Evolutionary conservation across 2,888 invertebrate genomes (phyloP).

Genomic region (Bombylius discolor): DNA sequence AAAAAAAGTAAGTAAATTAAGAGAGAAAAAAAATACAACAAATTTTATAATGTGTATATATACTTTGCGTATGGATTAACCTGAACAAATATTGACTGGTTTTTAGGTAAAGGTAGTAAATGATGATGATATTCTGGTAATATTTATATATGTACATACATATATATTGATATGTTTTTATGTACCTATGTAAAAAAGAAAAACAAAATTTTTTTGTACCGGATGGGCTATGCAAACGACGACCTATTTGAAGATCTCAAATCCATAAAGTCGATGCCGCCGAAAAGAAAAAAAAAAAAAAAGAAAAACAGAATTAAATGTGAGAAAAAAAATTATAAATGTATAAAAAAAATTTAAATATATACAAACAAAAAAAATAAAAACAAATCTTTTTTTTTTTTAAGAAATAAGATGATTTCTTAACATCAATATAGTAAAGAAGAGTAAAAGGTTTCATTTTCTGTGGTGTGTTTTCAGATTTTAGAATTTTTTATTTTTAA

Average conservation of each 20-base stretch:
- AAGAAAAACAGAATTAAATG: not conserved
- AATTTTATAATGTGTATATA: not conserved
- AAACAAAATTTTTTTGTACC: not conserved
- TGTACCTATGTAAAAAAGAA: no score
- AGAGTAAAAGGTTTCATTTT: no score
- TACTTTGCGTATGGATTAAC: constrained; percentile 14
- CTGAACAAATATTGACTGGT: constrained; percentile 14
- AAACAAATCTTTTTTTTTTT: not conserved
- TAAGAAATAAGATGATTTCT: no score
- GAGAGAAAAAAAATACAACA: no score
- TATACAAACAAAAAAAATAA: not conserved
- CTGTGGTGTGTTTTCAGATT: no score
- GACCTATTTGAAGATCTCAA: constrained; percentile 12
- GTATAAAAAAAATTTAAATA: not conserved
- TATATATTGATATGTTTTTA: not conserved
- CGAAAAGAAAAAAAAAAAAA: constrained; percentile 2
- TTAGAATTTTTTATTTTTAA: no score
- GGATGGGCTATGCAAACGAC: constrained; percentile 13
- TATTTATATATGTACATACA: not conserved
- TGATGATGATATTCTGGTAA: not conserved
- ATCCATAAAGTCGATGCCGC: constrained; percentile 12
- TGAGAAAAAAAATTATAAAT: no score
- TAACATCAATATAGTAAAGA: no score
- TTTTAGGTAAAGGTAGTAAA: not conserved
- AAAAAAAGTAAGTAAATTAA: no score